A percentile compares a stretch with the other conserved stretches of the same genome.
These are phyloP conservation scores for Scolopax rusticola DNA, from an alignment of 2,797 vertebrate genomes.

Conservation along the genomic window DNA sequence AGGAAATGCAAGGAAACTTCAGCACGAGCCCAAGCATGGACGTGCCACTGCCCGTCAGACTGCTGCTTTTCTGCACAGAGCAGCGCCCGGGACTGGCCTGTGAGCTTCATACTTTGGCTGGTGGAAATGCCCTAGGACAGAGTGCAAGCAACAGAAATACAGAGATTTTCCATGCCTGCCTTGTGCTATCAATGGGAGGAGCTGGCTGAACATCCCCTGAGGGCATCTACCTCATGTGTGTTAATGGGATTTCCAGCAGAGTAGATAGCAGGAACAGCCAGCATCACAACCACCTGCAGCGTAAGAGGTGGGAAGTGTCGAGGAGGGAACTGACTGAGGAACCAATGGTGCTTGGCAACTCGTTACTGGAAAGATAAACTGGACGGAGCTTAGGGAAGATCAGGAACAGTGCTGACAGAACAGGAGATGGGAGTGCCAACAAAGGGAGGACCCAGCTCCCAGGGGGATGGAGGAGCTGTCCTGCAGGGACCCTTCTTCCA, in stretches of 20 bases:
- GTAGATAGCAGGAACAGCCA: not conserved
- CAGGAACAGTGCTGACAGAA: not conserved
- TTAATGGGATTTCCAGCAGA: not conserved
- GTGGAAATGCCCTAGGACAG: not conserved
- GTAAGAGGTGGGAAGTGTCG: not conserved
- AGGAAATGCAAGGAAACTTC: not conserved
- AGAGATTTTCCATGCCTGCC: not conserved
- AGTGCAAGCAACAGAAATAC: not conserved
- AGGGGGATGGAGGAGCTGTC: not conserved
- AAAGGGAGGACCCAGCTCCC: not conserved
- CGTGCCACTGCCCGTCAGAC: not conserved
- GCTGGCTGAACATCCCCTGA: not conserved
- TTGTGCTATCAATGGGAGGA: not conserved
- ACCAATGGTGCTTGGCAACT: not conserved
- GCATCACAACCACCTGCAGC: not conserved
- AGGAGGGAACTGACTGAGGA: not conserved
- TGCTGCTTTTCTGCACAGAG: not conserved
- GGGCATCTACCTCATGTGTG: not conserved
- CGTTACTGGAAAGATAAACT: not conserved
- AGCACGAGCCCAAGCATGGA: not conserved
- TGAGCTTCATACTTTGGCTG: not conserved
- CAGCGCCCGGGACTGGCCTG: not conserved
- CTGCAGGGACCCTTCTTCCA: not conserved
- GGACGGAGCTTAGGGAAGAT: not conserved
- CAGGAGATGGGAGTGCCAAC: not conserved